These are phyloP conservation scores for Trichomalopsis sarcophagae DNA, from an alignment of 1,140 invertebrate genomes.

Conservation along the genomic window DNA sequence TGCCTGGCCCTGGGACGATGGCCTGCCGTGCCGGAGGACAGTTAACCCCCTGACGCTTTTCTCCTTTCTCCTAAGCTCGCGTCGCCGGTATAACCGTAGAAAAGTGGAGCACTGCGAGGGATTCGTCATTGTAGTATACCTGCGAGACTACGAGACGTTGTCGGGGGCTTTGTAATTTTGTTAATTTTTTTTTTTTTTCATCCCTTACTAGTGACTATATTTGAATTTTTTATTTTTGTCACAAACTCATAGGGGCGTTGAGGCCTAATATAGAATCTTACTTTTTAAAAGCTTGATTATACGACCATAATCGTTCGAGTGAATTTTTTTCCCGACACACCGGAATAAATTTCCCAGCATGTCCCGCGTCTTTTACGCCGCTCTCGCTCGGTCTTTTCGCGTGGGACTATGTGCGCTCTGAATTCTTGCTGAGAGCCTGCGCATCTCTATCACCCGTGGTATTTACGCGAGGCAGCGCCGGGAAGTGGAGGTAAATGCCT, in stretches of 20 bases:
- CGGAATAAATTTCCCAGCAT: not conserved
- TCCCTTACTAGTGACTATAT: too few species aligned
- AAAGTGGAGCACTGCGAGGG: too few species aligned
- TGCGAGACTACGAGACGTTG: too few species aligned
- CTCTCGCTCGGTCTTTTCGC: not conserved
- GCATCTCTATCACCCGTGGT: slow-evolving; percentile 20
- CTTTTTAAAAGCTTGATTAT: not conserved
- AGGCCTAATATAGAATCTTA: too few species aligned
- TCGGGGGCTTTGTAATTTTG: too few species aligned
- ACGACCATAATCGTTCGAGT: not conserved
- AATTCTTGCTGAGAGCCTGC: not conserved
- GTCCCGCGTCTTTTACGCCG: not conserved
- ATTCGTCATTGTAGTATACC: too few species aligned
- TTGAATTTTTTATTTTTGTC: too few species aligned
- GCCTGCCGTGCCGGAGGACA: too few species aligned
- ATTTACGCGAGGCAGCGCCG: not conserved
- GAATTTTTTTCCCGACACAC: not conserved
- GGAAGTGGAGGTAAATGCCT: slow-evolving; percentile 3
- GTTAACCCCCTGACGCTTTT: not conserved
- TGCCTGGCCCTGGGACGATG: too few species aligned
- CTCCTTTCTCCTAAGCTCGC: not conserved
- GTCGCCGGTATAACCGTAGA: too few species aligned
- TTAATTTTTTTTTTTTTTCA: too few species aligned
- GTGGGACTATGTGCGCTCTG: not conserved
- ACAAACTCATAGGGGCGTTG: too few species aligned